Percentiles rank a stretch among this genome's conserved stretches.
Conservation (phyloP, 2,797 vertebrate genomes). For the Chiroxiphia lanceolata region DNA sequence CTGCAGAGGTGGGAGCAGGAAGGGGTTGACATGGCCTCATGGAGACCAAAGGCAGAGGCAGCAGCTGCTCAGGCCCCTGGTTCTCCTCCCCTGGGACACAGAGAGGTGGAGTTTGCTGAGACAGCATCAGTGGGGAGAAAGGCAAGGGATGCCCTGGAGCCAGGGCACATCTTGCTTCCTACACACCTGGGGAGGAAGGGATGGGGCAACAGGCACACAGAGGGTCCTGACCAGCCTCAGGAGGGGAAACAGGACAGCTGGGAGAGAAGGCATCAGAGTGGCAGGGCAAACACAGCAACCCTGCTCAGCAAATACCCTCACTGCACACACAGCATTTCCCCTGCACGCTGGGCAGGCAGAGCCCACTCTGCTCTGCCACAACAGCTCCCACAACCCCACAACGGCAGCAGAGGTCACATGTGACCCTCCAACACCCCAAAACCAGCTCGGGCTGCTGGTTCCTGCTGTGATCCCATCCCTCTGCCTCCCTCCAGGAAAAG, state of each 20-base stretch:
- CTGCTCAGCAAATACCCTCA: rapidly evolving
- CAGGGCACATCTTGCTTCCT: rapidly evolving
- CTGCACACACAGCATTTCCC: rapidly evolving
- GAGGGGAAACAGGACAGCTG: background rate
- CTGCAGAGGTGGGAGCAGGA: background rate
- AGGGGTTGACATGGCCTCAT: rapidly evolving
- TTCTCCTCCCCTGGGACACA: rapidly evolving
- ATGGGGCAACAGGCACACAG: rapidly evolving
- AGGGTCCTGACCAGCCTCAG: background rate
- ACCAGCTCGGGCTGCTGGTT: rapidly evolving
- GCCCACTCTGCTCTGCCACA: background rate
- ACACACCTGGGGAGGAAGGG: background rate
- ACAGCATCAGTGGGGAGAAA: background rate
- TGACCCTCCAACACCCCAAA: rapidly evolving
- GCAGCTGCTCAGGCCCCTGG: background rate
- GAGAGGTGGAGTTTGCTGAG: background rate
- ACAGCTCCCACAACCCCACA: rapidly evolving
- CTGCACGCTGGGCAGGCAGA: rapidly evolving
- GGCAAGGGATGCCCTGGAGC: background rate
- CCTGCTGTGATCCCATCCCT: rapidly evolving
- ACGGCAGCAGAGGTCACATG: rapidly evolving
- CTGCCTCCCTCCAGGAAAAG: background rate
- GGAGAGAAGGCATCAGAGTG: background rate
- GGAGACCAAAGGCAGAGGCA: background rate
- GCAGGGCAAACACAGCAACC: background rate